Base-by-base conservation (phyloP, 2,888 invertebrate genomes). In the Oxytorus armatus region DNA sequence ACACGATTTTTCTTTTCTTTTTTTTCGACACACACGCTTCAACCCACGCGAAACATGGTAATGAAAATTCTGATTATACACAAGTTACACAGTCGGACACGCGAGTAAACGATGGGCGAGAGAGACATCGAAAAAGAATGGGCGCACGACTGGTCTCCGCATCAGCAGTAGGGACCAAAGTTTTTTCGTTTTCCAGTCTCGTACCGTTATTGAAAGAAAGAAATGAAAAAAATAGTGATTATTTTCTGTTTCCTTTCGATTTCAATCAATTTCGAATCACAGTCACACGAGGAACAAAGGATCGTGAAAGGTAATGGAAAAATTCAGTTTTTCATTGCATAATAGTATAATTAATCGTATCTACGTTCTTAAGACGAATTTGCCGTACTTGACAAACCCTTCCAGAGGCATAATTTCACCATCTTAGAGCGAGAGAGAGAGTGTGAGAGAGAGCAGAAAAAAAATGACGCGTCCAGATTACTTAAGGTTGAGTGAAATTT, bases 81-180 rank as follows among this genome's bases (percentile, higher is more conserved):
- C 21, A 42, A 33, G n/a, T n/a, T 63, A 66, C 57, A 47, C 25
- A 16, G 61, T 75, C 57, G 72, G 68, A 70, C 49, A 81, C 73
- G 73, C 59, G 63, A 69, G 21, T 2, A 51, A 65, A 77, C 36
- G 55, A 65, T 29, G 57, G n/a, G n/a, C n/a, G n/a, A 47, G 61
- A 59, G 49, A 70, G 53, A 68, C 61, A 73, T 68, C 29, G 23
- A 53, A 23, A 53, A 29, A 70, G 21, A 74, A 73, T 69, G 39
- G 76, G 77, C 80, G 73, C 86, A 87, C 85, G 77, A 85, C 84
- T 87, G 86, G 86, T 87, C 87, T 88, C 84, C 87, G 86, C 82
- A 85, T 85, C 84, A 85, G 29, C 85, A 86, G 85, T 88, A 89
- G 90, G 90, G 90, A 90, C 89, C 88, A 89, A 89, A 11, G 79